Conservation (phyloP, 2,797 vertebrate genomes). For the Petrocephalus schoutedeni region DNA sequence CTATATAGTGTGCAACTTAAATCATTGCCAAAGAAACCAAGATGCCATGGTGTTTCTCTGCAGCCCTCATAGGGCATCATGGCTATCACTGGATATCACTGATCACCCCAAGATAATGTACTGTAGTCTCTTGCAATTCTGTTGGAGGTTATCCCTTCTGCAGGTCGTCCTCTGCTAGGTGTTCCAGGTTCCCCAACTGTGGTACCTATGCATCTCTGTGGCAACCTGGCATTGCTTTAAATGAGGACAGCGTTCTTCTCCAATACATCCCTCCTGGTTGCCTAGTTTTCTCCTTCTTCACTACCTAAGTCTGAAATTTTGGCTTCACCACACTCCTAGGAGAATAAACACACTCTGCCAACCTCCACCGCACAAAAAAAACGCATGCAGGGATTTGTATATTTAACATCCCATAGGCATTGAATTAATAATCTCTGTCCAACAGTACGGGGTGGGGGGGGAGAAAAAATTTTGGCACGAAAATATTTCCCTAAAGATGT, state of each 20-base stretch:
- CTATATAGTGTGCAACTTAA: neutral
- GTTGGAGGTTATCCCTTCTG: neutral
- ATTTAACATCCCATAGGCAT: neutral
- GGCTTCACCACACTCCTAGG: neutral
- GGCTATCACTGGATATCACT: neutral
- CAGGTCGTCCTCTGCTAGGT: neutral
- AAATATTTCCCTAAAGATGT: neutral
- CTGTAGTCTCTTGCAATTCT: neutral
- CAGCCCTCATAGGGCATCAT: neutral
- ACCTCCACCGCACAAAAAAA: neutral
- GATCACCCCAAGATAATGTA: conserved; percentile 11
- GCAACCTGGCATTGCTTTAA: neutral
- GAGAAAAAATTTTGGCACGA: neutral
- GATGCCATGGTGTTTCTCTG: conserved; percentile 4
- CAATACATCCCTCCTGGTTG: neutral
- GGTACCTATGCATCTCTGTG: neutral
- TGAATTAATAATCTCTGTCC: conserved; percentile 4
- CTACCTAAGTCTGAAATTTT: neutral
- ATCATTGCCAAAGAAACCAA: neutral
- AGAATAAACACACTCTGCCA: neutral
- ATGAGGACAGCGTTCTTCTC: neutral
- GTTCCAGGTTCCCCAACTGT: neutral
- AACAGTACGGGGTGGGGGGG: neutral
- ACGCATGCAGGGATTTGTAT: neutral
- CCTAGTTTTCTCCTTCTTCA: neutral